phyloP scores from a whole-genome alignment of 2,888 invertebrate genomes.

The Rhagium mordax region DNA sequence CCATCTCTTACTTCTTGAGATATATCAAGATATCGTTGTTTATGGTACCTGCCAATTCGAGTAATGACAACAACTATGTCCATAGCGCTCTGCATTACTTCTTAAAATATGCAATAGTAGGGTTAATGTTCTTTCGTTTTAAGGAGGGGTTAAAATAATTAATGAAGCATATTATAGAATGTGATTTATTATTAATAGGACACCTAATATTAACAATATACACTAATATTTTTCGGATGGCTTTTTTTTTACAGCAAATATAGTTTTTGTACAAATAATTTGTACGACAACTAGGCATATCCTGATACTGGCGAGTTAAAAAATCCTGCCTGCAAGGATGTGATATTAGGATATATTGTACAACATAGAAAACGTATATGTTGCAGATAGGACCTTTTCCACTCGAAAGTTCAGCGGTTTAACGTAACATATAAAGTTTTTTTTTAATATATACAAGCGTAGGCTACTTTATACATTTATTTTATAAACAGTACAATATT shows the following conservation, averaged over 20 bases:
- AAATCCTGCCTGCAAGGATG: constrained; percentile 1
- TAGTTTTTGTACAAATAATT: constrained; percentile 60
- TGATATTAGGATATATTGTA: constrained; percentile 22
- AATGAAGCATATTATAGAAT: constrained; percentile 60
- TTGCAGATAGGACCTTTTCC: not conserved
- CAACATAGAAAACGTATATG: not conserved
- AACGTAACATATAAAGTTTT: constrained; percentile 46
- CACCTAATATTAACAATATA: constrained; percentile 69
- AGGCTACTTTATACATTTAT: constrained; percentile 55
- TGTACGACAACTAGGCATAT: constrained; percentile 56
- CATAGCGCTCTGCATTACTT: too few relatives aligned
- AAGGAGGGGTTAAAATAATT: not conserved
- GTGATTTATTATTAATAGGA: constrained; percentile 67
- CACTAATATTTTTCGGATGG: constrained; percentile 65
- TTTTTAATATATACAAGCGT: constrained; percentile 54
- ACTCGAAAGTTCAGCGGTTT: constrained; percentile 4
- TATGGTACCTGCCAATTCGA: too few relatives aligned
- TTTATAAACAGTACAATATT: constrained; percentile 57
- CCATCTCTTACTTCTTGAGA: too few relatives aligned
- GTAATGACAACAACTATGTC: too few relatives aligned
- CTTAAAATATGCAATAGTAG: too few relatives aligned
- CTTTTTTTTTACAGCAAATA: constrained; percentile 62
- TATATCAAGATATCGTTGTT: too few relatives aligned
- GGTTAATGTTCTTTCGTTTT: not conserved
- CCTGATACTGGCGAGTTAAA: constrained; percentile 27